Evolutionary conservation across 2,113 vertebrate species (phyloP), one percentile per base, ranked within the genome.

Genomic region (rabbit (Oryctolagus cuniculus)): DNA sequence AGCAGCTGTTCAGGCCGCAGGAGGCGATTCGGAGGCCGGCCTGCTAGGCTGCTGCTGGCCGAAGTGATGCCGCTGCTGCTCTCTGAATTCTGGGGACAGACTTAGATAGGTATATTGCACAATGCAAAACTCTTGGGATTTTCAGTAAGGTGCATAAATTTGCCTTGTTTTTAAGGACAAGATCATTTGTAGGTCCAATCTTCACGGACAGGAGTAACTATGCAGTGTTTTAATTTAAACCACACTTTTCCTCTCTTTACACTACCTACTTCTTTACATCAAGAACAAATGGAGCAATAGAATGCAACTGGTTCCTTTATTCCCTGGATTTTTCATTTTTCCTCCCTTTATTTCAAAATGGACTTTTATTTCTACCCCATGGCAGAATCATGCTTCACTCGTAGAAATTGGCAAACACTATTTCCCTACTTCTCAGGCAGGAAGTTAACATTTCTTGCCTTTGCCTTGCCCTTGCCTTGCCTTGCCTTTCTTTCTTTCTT

Each of bases 1-100:
- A 93, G 86, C 58, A 74, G 90, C 80, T 89, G 82, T 91, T 95
- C 91, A 93, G 89, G 67, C 74, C 74, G 94, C 81, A 95, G 91
- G 94, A 96, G 77, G 92, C 89, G 88, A 83, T 96, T 95, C 75
- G 72, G 84, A 93, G 86, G 81, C 34, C 4, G 17, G 90, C n/a
- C 90, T 90, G 88, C 36, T 55, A 91, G 92, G 89, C 31, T 22
- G 13, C 51, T 79, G 93, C 79, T 1, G 8, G 82, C 75, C 64
- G 55, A 95, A 92, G 89, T 27, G 38, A 93, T 80, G 93, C 15
- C 0, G 0, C 53, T 95, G 87, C 58, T 55, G 29, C n/a, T 77
- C 78, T 67, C 63, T 17, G 69, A 51, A 49, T 69, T 44, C 44
- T 44, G 44, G 6, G 44, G 6, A 29, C 6, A 85, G 66, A 81